These are phyloP conservation scores for Oncorhynchus keta DNA, from an alignment of 2,113 vertebrate genomes.

Conservation along the genomic window DNA sequence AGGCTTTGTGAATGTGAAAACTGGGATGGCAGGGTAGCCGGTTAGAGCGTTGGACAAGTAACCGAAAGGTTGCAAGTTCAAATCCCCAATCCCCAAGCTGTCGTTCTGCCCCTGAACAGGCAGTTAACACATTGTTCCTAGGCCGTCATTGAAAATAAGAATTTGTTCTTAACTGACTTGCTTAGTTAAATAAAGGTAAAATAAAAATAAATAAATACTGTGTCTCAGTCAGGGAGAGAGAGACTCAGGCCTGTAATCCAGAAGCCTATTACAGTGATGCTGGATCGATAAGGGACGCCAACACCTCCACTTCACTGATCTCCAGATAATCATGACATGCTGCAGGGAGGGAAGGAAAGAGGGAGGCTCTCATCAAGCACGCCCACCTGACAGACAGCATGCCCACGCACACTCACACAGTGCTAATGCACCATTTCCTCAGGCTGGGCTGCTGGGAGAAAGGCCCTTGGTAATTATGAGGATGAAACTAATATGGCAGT, in stretches of 20 bases:
- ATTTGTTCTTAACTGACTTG: no score
- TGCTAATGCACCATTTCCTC: conserved; percentile 51
- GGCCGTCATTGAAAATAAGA: no score
- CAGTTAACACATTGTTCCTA: no score
- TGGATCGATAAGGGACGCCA: conserved; percentile 21
- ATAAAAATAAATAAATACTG: neutral
- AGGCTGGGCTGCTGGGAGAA: conserved; percentile 21
- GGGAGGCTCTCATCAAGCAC: conserved; percentile 19
- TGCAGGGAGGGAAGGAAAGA: neutral
- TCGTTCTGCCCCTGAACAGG: no score
- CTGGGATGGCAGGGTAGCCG: no score
- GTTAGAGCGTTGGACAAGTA: no score
- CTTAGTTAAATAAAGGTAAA: no score
- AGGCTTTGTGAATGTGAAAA: no score
- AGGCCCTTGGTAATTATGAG: conserved; percentile 41
- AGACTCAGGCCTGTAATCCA: neutral
- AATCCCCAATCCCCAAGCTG: no score
- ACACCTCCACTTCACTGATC: conserved; percentile 18
- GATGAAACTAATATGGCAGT: conserved; percentile 37
- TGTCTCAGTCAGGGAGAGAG: neutral
- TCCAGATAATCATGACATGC: conserved; percentile 22
- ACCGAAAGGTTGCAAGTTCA: no score
- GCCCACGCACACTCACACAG: neutral
- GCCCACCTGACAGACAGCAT: conserved; percentile 4
- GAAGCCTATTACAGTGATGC: neutral